These are phyloP conservation scores for Eubasilissa splendida DNA, from an alignment of 2,888 invertebrate genomes.

Conservation along the genomic window DNA sequence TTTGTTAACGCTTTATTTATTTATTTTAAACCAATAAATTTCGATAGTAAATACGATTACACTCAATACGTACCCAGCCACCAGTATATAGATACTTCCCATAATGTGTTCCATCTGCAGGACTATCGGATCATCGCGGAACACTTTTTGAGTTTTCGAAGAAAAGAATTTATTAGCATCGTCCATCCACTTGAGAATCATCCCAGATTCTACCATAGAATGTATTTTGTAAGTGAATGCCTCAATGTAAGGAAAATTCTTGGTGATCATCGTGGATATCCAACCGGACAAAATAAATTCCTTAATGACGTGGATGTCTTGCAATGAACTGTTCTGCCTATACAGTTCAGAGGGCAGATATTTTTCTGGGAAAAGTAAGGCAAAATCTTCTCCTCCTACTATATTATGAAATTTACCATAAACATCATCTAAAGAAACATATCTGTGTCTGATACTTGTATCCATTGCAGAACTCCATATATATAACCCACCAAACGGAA, in stretches of 20 bases:
- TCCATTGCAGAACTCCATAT: not conserved
- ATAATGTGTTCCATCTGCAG: constrained; percentile 26
- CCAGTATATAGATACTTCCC: constrained; percentile 16
- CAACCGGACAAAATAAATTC: not conserved
- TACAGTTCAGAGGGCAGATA: not conserved
- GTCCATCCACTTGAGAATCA: constrained; percentile 22
- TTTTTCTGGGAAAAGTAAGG: not conserved
- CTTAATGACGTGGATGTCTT: not conserved
- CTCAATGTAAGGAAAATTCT: constrained; percentile 25
- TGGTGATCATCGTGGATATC: not conserved
- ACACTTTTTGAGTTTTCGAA: not conserved
- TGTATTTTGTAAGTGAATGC: constrained; percentile 1
- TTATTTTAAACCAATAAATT: not conserved
- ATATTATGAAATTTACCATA: not conserved
- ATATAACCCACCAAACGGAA: not conserved
- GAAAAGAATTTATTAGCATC: not conserved
- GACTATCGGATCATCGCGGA: not conserved
- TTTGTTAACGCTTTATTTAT: too few relatives aligned
- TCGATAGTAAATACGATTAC: constrained; percentile 1
- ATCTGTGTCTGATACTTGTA: not conserved
- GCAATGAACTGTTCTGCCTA: not conserved
- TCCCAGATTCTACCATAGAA: not conserved
- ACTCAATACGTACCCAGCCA: constrained; percentile 6
- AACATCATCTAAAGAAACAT: not conserved
- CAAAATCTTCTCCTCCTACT: constrained; percentile 13